These are phyloP conservation scores for Onchidella celtica DNA, from an alignment of 2,888 invertebrate genomes.

Conservation along the genomic window DNA sequence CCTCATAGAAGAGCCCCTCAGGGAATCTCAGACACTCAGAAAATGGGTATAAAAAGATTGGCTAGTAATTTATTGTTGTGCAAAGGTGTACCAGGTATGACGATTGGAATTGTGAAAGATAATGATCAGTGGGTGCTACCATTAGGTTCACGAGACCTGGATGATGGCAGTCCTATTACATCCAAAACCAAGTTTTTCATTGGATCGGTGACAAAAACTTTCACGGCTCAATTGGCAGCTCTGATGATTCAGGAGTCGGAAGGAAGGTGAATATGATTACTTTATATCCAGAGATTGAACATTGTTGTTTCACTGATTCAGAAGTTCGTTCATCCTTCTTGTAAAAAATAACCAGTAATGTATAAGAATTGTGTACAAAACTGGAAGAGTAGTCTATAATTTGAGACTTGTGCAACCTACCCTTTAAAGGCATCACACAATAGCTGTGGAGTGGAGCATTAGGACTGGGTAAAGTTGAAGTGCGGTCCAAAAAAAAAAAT, in stretches of 20 bases:
- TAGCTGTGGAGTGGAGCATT: too few relatives aligned
- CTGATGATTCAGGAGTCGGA: slow-evolving; percentile 24
- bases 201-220: slow-evolving; percentile 40
- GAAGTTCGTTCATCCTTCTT: too few relatives aligned
- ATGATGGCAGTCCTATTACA: slow-evolving; percentile 9
- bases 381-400: too few relatives aligned
- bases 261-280: slow-evolving; percentile 14
- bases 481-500: too few relatives aligned
- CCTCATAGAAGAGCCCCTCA: too few relatives aligned
- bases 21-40: neutral
- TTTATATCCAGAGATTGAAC: neutral
- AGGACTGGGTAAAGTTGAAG: too few relatives aligned
- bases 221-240: slow-evolving; percentile 28
- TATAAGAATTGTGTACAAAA: too few relatives aligned
- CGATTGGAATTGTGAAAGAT: neutral
- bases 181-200: slow-evolving; percentile 37
- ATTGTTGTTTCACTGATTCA: too few relatives aligned
- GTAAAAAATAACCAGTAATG: too few relatives aligned
- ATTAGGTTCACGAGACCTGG: slow-evolving; percentile 14
- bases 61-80: neutral
- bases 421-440: too few relatives aligned
- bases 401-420: too few relatives aligned
- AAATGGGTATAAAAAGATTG: neutral
- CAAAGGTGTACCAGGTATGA: slow-evolving; percentile 10
- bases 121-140: neutral